Base-by-base conservation (phyloP, 2,888 invertebrate species). In the Dicranocentrus wangi region DNA sequence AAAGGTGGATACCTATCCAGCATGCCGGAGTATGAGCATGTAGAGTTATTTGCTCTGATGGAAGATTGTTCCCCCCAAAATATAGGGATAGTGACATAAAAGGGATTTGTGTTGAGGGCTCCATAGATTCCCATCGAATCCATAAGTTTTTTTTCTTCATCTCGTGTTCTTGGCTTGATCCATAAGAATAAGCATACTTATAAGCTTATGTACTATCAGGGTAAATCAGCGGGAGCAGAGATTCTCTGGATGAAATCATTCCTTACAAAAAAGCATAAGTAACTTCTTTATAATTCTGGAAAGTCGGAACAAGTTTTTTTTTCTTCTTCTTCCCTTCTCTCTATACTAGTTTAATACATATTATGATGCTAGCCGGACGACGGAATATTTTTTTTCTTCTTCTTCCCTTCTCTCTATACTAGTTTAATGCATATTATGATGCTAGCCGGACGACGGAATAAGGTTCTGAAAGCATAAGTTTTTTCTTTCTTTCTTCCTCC, bases 11-110 rank as follows among this genome's bases (percentile, higher is more conserved):
- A n/a, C n/a, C n/a, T n/a, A n/a, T n/a, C n/a, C n/a, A n/a, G n/a
- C n/a, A n/a, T n/a, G n/a, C n/a, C n/a, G n/a, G n/a, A n/a, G n/a
- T 8, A 39, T 39, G 39, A 13, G 39, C 5, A 39, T 47, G 47
- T n/a, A 15, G n/a, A 47, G 47, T 47, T 47, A n/a, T 47, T 47
- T 47, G 47, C 47, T 15, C 7, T 47, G 47, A n/a, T 47, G 13
- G 47, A n/a, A 47, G n/a, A 47, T 47, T 47, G 47, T 47, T 47
- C 47, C 7, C 7, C 13, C 39, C 2, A n/a, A 47, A 47, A 47
- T n/a, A n/a, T 47, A 47, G 47, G 2, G n/a, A 47, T 60, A 28
- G 60, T 60, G 60, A 60, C 60, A 28, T 60, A 60, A 60, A 60
- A 60, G 60, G 32, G 60, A 60, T 60, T 60, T 32, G 28, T 28